Conservation (phyloP, 2,797 vertebrate genomes). For the Eutrigla gurnardus region DNA sequence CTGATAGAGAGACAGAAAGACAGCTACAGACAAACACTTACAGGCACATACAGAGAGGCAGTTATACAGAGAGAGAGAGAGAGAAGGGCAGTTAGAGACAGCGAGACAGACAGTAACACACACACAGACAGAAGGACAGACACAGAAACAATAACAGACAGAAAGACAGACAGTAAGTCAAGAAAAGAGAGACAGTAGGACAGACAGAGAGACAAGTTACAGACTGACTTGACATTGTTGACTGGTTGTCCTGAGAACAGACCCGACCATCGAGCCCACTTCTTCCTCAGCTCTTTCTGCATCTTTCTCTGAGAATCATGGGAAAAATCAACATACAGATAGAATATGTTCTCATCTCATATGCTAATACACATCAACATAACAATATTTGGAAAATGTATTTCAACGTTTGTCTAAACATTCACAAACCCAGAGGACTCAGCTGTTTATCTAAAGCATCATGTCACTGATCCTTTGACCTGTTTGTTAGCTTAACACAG, state of each 20-base stretch:
- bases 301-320: slow-evolving; percentile 60
- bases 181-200: neutral
- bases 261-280: slow-evolving; percentile 88
- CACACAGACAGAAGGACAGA: neutral
- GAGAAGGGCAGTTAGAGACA: neutral
- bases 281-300: slow-evolving; percentile 71
- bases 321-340: slow-evolving; percentile 3
- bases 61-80: neutral
- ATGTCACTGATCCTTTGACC: too few species aligned
- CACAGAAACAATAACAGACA: neutral
- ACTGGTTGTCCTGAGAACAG: slow-evolving; percentile 81
- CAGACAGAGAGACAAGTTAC: neutral
- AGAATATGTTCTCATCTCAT: neutral
- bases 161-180: neutral
- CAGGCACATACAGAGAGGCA: neutral
- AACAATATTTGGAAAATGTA: neutral
- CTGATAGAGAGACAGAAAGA: neutral
- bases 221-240: slow-evolving; percentile 84
- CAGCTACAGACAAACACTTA: neutral
- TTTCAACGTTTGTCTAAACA: neutral
- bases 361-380: neutral
- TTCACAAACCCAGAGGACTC: neutral
- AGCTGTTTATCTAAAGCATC: neutral
- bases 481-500: neutral
- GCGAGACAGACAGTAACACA: neutral